Base-by-base conservation (phyloP, 2,888 invertebrate species). In the Villa cingulata region DNA sequence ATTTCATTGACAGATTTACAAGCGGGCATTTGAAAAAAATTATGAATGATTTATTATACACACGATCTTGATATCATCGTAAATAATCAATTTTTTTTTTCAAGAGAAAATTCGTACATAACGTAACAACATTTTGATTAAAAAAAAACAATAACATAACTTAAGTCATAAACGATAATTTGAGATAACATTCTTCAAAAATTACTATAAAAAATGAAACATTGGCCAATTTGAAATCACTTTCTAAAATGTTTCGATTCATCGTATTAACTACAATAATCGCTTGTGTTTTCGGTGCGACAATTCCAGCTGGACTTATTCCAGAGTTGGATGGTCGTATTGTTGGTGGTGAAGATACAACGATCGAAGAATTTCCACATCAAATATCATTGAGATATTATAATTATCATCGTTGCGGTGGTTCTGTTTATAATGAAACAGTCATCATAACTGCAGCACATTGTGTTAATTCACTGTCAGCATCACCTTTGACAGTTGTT, bases 361-460 rank as follows among this genome's bases (percentile, higher is more conserved):
- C 57, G 0, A 59, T 64, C 20, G 41, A 45, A 7, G 20, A 54
- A 2, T 57, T 54, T 47, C 66, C 66, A 1, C 63, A 59, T 56
- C 61, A 62, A 51, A 54, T 64, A 2, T 65, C 66, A 1, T 27
- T 67, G 4, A 59, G 58, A 20, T 55, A 55, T 16, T 56, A 63
- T 16, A 72, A 71, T 2, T 56, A 62, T 0, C 78, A 78, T 53
- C 61, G 64, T 0, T 80, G 79, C 54, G 78, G 79, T 1, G 78
- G 74, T 1, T 62, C 74, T 9, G 62, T 80, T 19, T 70, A 71
- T 40, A 61, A 57, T 17, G 61, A 68, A 37, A 70, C 72, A 27
- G 55, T 60, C 10, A 67, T 75, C 4, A 50, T 79, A 1, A 79
- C 77, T 1, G 78, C 78, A n/a, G 79, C 78, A 5, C 78, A 80